Base-by-base conservation (phyloP, 2,113 vertebrate species). In the Plectropomus leopardus region DNA sequence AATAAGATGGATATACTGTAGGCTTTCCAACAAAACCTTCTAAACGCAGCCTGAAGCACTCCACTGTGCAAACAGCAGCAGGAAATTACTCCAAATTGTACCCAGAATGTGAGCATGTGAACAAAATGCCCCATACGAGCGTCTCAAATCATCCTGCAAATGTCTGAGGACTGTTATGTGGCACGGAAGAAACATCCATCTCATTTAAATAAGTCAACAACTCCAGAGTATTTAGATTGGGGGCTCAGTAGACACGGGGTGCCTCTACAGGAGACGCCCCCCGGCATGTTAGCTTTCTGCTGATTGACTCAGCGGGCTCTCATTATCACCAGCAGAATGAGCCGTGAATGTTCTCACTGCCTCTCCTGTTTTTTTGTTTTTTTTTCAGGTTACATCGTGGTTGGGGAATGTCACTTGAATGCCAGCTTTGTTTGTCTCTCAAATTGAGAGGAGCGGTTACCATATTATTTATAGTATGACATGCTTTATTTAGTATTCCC, bases 81-180 rank as follows among this genome's bases (percentile, higher is more conserved):
- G 90, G 88, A 93, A 93, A 94, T 93, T 73, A 78, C 76, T 77
- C 51, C 66, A 85, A 89, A 92, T 88, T 88, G 80, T 80, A 72
- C 59, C 58, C 86, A 83, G 83, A 89, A 83, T 80, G 67, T 72
- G 73, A 82, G 77, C 11, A 78, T 76, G 55, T 64, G 74, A 72
- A 61, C 40, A 53, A 79, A 78, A 74, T 65, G 64, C 76, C 65
- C 59, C 42, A 3, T 54, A 45, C 42, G 21, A 78, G 59, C 61
- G n/a, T 54, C 30, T 85, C 55, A 54, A 48, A 71, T 58, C 60
- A 72, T 78, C 66, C 50, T 55, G 53, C 60, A 84, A 80, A 80
- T 64, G 76, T 91, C 76, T 85, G 60, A 72, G 70, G 81, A 83
- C 64, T 23, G 55, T 68, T 68, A 8, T 16, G 45, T 14, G 64